Percentiles rank a stretch among this genome's conserved stretches.
Conservation (phyloP, 2,113 vertebrate species). For the Irena cyanogastra region DNA sequence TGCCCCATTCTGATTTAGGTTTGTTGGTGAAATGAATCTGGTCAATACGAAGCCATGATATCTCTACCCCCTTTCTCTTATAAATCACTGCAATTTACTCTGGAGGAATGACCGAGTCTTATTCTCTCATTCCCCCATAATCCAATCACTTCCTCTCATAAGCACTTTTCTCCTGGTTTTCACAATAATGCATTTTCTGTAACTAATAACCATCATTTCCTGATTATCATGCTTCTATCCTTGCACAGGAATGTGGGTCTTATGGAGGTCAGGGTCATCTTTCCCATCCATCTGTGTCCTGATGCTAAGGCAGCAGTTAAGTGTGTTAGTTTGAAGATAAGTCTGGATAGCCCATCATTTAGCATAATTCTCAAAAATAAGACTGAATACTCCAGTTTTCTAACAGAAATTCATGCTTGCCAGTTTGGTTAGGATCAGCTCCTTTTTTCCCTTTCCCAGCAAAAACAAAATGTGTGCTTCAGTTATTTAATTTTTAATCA, state of each 20-base stretch:
- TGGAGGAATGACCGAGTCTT: constrained; percentile 77
- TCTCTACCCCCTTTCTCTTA: constrained; percentile 83
- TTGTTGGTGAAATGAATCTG: constrained; percentile 89
- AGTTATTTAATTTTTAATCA: not conserved
- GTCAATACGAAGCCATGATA: constrained; percentile 75
- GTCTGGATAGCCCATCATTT: constrained; percentile 91
- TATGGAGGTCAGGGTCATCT: constrained; percentile 82
- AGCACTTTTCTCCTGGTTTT: constrained; percentile 82
- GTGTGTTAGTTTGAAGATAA: constrained; percentile 69
- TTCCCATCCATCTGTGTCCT: constrained; percentile 80
- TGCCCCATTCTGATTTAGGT: constrained; percentile 85
- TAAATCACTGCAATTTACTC: constrained; percentile 98
- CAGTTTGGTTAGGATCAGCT: not conserved
- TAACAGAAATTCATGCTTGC: not conserved
- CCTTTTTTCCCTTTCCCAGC: not conserved
- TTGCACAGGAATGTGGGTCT: constrained; percentile 90
- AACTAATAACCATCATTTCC: constrained; percentile 99
- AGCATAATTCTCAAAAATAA: constrained; percentile 67
- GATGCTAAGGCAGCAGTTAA: constrained; percentile 71
- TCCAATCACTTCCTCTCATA: constrained; percentile 95
- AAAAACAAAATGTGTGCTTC: not conserved
- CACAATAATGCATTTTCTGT: constrained; percentile 99
- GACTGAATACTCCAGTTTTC: not conserved
- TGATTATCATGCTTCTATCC: constrained; percentile 98
- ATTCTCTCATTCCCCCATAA: constrained; percentile 83